A percentile compares a stretch with the other conserved stretches of the same genome.
Conservation (phyloP, 1,140 invertebrate genomes). For the Pseudomyrmex gracilis region DNA sequence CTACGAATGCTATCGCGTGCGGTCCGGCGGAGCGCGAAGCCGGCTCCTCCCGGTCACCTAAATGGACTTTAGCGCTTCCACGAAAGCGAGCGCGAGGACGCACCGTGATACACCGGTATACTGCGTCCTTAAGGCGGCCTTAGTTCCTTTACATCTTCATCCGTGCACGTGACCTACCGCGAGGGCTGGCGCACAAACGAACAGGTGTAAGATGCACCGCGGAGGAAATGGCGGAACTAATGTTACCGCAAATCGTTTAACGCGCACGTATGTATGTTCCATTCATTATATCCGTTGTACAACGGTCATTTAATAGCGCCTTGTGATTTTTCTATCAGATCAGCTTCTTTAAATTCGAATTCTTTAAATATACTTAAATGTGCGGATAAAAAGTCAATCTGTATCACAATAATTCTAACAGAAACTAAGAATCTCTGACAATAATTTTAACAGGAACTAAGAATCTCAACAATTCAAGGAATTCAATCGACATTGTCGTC, state of each 20-base stretch:
- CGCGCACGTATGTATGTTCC: slow-evolving; percentile 9
- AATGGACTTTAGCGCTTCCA: slow-evolving; percentile 53
- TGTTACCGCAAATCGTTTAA: slow-evolving; percentile 47
- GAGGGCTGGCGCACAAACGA: slow-evolving; percentile 21
- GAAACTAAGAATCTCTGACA: not conserved
- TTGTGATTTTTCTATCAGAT: not conserved
- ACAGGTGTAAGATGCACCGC: slow-evolving; percentile 45
- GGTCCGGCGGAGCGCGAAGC: slow-evolving; percentile 52
- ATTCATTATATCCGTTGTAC: slow-evolving; percentile 29
- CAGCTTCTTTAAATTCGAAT: not conserved
- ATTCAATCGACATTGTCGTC: not conserved
- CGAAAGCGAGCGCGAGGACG: slow-evolving; percentile 45
- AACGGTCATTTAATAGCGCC: not conserved
- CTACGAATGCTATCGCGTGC: slow-evolving; percentile 55
- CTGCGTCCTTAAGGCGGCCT: slow-evolving; percentile 4
- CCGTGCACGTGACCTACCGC: slow-evolving; percentile 24
- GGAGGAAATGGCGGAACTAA: slow-evolving; percentile 52
- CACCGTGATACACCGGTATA: slow-evolving; percentile 1
- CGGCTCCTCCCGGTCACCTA: slow-evolving; percentile 39
- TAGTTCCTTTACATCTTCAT: slow-evolving; percentile 38
- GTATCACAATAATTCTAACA: not conserved
- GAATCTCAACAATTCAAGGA: not conserved
- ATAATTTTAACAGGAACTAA: not conserved
- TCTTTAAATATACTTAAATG: not conserved
- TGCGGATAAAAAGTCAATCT: not conserved